Evolutionary conservation across 2,888 invertebrate genomes (phyloP).

Genomic region (Boloria selene): DNA sequence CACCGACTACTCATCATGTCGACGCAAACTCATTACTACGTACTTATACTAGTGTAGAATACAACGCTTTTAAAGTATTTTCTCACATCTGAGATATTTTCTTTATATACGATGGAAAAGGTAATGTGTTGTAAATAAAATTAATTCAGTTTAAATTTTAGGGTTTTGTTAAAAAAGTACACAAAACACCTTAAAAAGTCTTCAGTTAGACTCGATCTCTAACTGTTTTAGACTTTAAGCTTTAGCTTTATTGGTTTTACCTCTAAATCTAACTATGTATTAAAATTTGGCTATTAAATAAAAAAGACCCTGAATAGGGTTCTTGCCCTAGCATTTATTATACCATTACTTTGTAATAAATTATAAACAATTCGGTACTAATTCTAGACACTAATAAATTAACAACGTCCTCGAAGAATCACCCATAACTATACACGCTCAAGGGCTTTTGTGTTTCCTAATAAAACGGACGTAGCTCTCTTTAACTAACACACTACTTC

Average conservation of each 20-base stretch:
- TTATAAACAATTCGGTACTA: conserved; percentile 6
- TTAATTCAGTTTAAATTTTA: no score
- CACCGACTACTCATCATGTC: conserved; percentile 3
- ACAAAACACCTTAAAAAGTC: no score
- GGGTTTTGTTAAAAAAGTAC: no score
- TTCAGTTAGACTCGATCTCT: no score
- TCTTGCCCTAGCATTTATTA: conserved; percentile 1
- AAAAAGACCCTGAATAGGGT: not conserved
- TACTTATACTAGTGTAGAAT: not conserved
- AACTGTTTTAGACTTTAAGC: no score
- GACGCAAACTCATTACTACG: conserved; percentile 5
- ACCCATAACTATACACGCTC: conserved; percentile 3
- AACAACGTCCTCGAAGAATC: conserved; percentile 7
- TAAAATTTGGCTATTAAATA: not conserved
- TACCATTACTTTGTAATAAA: not conserved
- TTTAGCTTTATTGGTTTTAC: no score
- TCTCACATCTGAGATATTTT: not conserved
- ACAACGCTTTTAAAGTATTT: not conserved
- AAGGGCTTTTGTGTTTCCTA: conserved; percentile 5
- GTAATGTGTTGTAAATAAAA: no score
- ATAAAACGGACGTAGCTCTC: not conserved
- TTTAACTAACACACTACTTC: no score
- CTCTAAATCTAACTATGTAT: no score
- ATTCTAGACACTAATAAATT: not conserved
- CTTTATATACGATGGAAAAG: no score